phyloP scores from a whole-genome alignment of 1,140 invertebrate species.

The Drusus annulatus region DNA sequence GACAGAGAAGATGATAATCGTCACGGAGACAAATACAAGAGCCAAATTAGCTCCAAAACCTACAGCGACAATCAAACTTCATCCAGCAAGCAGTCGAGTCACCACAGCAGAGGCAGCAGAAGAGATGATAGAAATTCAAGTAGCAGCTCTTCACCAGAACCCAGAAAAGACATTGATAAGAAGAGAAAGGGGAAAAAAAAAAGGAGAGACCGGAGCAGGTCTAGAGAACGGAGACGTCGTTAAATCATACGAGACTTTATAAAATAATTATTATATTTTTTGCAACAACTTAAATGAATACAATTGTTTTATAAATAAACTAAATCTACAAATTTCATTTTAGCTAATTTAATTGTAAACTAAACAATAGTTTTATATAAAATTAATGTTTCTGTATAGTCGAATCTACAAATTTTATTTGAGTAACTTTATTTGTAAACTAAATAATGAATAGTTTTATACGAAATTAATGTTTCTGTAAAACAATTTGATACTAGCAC shows the following conservation, averaged over 20 bases:
- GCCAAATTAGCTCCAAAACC: neutral
- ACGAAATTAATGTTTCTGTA: neutral
- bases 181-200: slow-evolving; percentile 71
- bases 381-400: too few species aligned
- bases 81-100: neutral
- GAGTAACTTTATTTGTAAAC: too few species aligned
- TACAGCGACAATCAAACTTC: slow-evolving; percentile 2
- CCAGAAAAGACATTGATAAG: slow-evolving; percentile 68
- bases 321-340: neutral
- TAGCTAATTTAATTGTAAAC: too few species aligned
- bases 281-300: neutral
- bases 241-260: neutral
- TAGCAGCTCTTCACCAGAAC: slow-evolving; percentile 57
- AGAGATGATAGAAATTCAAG: slow-evolving; percentile 40
- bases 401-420: neutral
- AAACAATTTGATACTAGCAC: neutral
- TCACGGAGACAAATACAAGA: neutral
- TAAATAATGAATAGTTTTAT: too few species aligned
- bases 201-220: slow-evolving; percentile 68
- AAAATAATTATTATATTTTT: neutral
- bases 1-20: neutral
- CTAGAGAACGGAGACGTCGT: slow-evolving; percentile 62
- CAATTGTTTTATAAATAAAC: slow-evolving; percentile 9
- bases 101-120: slow-evolving; percentile 35
- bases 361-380: too few species aligned